Base-by-base conservation (phyloP, 2,888 invertebrate species). In the Caenorhabditis panamensis region DNA sequence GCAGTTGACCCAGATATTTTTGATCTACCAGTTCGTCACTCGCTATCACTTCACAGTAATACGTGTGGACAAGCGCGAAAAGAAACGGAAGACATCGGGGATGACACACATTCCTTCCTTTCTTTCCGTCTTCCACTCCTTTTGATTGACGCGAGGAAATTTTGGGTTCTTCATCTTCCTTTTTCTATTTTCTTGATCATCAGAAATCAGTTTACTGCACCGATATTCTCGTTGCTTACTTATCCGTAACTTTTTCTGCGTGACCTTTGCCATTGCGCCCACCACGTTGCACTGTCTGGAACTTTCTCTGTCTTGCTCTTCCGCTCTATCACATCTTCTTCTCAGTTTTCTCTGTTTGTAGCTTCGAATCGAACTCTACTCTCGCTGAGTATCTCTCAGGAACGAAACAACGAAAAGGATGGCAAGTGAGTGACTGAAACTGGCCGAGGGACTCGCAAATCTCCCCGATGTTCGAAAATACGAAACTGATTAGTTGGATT, bases 381-480 rank as follows among this genome's bases (percentile, higher is more conserved):
- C 13, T 56, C 31, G n/a, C 56, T n/a, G 58, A 58, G 11, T 37
- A 1, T 26, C 58, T 26, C 58, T 41, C 18, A 18, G 41, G 16
- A 41, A n/a, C 36, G 18, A 6, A 20, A 18, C n/a, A 24, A 47
- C 31, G 28, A 72, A 44, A 47, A 73, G 58, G 64, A 73, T 73
- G 72, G 58, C 64, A 20, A 73, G 72, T 73, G 47, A 73, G 72
- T 73, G 22, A 31, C 13, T 18, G 36, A 63, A 47, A 44, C 6
- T 41, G 41, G 16, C 16, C 26, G 2, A 28, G 28, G n/a, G 8
- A 5, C 24, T 4, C 11, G 6, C 1, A 54, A 13, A 16, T 24
- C n/a, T 28, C 26, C 18, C 36, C 18, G 26, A 64, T 24, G 22
- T 11, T 5, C 18, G 26, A 36, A 26, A 1, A 56, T 20, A 22